Evolutionary conservation across 2,113 vertebrate species (phyloP).

Genomic region (Meles meles): DNA sequence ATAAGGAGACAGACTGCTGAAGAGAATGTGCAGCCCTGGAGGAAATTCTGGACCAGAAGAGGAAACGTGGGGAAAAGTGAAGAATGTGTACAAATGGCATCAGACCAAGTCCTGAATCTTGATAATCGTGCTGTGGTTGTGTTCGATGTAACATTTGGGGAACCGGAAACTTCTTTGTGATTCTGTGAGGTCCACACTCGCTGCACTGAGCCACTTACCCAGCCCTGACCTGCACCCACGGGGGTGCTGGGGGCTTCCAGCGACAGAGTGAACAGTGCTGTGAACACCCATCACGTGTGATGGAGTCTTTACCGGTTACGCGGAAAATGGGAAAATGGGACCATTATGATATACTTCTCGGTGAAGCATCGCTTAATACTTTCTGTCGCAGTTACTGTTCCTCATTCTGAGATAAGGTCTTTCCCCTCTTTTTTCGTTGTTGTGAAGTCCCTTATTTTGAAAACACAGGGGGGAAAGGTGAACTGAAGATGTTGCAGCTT

Average conservation of each 20-base stretch:
- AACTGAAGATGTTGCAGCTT: background rate
- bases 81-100: background rate
- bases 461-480: background rate
- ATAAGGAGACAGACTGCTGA: background rate
- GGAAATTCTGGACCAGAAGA: background rate
- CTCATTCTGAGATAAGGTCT: background rate
- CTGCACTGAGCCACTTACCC: background rate
- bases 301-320: background rate
- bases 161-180: background rate
- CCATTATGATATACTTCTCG: no score
- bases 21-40: background rate
- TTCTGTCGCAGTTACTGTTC: background rate
- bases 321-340: background rate
- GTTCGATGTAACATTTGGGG: background rate
- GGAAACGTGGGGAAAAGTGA: background rate
- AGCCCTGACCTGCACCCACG: fast-evolving
- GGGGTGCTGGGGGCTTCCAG: background rate
- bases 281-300: background rate
- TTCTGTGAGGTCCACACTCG: background rate
- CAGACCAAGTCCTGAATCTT: no score
- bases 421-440: background rate
- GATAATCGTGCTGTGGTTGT: background rate
- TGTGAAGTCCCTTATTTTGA: background rate
- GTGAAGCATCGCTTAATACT: background rate
- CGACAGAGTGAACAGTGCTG: background rate